A percentile compares a stretch with the other conserved stretches of the same genome.
Evolutionary conservation across 2,888 invertebrate species (phyloP).

Genomic region (Andrena bicolor): DNA sequence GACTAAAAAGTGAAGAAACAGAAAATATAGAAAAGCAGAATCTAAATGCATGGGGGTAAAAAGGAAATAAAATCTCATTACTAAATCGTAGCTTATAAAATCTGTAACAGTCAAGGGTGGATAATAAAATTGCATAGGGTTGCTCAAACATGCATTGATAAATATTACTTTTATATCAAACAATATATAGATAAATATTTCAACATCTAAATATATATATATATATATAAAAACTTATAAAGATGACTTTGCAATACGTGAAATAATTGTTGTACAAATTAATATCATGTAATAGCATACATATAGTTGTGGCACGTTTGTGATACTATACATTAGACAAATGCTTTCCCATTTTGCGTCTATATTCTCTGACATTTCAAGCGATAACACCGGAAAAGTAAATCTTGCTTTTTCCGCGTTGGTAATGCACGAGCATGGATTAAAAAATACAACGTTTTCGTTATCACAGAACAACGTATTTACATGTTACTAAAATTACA

Average conservation of each 20-base stretch:
- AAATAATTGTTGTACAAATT: constrained; percentile 40
- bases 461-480: constrained; percentile 79
- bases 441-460: constrained; percentile 64
- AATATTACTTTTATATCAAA: constrained; percentile 54
- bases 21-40: constrained; percentile 48
- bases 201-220: constrained; percentile 32
- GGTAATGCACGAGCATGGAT: constrained; percentile 63
- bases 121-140: constrained; percentile 35
- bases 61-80: constrained; percentile 33
- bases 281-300: constrained; percentile 32
- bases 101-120: constrained; percentile 29
- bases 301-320: constrained; percentile 51
- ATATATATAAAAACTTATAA: constrained; percentile 35
- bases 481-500: constrained; percentile 68
- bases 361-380: constrained; percentile 19
- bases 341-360: constrained; percentile 35
- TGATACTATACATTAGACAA: constrained; percentile 40
- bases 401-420: constrained; percentile 60
- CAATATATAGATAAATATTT: constrained; percentile 50
- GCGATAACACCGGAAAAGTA: constrained; percentile 38
- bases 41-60: constrained; percentile 49
- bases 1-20: background rate
- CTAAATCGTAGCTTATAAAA: constrained; percentile 21
- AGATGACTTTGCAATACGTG: constrained; percentile 18
- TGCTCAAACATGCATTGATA: constrained; percentile 38